These are phyloP conservation scores for Dysmachus trigonus DNA, from an alignment of 2,888 invertebrate genomes.

Conservation along the genomic window DNA sequence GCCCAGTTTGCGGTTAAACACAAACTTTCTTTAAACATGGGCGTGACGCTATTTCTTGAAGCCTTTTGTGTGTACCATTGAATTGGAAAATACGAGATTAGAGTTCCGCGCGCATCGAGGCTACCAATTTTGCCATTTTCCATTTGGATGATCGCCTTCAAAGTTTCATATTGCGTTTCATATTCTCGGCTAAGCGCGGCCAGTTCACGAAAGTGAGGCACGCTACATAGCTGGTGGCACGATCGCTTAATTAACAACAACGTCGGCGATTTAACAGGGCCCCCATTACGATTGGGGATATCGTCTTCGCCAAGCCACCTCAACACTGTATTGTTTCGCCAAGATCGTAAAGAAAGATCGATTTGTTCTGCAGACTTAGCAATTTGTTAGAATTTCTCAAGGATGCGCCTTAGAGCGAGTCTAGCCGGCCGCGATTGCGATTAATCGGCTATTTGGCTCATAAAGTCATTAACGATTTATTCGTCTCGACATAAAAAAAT, in stretches of 20 bases:
- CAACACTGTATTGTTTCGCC: background rate
- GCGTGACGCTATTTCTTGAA: slow-evolving; percentile 6
- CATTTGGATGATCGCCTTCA: slow-evolving; percentile 37
- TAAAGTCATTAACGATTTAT: slow-evolving; percentile 10
- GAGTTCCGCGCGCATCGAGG: slow-evolving; percentile 1
- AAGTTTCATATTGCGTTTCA: background rate
- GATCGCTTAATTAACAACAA: slow-evolving; percentile 35
- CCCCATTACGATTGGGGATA: background rate
- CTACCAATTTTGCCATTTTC: slow-evolving; percentile 35
- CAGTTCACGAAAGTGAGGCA: slow-evolving; percentile 23
- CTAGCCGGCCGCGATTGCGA: background rate
- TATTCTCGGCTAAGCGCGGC: no score
- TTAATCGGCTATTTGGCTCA: background rate
- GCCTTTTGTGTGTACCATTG: background rate
- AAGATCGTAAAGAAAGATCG: slow-evolving; percentile 30
- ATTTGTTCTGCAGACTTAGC: slow-evolving; percentile 2
- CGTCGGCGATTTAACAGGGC: background rate
- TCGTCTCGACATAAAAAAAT: background rate
- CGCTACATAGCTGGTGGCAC: slow-evolving; percentile 18
- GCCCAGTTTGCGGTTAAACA: background rate
- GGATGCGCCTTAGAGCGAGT: background rate
- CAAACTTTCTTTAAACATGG: slow-evolving; percentile 37
- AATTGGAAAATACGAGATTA: slow-evolving; percentile 10
- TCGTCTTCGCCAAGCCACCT: background rate
- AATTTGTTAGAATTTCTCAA: slow-evolving; percentile 18